A percentile compares a stretch with the other conserved stretches of the same genome.
Evolutionary conservation across 2,797 vertebrate species (phyloP).

Genomic region (Hephaestus fuliginosus): DNA sequence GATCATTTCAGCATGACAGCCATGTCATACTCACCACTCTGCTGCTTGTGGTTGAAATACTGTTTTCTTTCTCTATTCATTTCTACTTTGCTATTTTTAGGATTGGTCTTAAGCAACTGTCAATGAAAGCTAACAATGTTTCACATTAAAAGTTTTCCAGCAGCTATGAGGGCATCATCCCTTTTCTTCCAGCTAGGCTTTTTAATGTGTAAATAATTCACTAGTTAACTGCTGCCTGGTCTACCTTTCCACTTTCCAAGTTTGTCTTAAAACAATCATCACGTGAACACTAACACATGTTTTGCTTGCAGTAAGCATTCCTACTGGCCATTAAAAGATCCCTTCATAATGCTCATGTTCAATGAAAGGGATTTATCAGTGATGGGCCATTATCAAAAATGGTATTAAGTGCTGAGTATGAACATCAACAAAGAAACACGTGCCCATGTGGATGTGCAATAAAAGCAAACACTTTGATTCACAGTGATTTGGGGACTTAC

Average conservation of each 20-base stretch:
- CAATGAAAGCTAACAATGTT: neutral
- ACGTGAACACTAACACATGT: too few species aligned
- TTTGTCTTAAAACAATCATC: too few species aligned
- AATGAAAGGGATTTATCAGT: neutral
- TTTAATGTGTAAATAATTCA: neutral
- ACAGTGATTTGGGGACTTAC: conserved; percentile 85
- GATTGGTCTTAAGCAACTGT: neutral
- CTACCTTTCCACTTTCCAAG: too few species aligned
- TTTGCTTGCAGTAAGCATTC: neutral
- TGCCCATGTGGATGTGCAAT: neutral
- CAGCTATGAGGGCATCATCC: neutral
- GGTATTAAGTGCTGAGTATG: neutral
- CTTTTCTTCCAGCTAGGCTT: neutral
- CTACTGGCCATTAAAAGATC: neutral
- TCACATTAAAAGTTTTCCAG: neutral
- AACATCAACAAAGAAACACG: neutral
- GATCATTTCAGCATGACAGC: neutral
- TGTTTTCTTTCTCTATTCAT: neutral
- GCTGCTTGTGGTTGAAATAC: neutral
- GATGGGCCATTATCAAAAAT: neutral
- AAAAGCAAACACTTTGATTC: neutral
- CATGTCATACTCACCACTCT: neutral
- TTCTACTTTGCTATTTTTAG: neutral
- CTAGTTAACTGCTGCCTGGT: too few species aligned
- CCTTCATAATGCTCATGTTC: too few species aligned